phyloP scores from a whole-genome alignment of 1,140 invertebrate genomes.

The Ruditapes philippinarum region DNA sequence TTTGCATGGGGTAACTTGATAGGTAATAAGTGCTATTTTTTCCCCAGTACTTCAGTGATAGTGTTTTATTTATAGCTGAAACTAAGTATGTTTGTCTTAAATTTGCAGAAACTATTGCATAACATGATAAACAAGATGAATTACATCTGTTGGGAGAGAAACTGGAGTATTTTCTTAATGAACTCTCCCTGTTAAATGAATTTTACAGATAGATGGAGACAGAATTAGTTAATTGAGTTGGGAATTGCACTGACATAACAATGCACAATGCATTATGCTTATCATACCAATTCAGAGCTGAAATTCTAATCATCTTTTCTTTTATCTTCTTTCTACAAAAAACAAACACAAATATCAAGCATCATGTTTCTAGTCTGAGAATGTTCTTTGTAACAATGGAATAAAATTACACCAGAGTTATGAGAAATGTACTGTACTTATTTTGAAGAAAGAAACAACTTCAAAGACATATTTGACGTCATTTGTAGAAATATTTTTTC shows the following conservation, averaged over 20 bases:
- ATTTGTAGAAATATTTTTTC: too few relatives aligned
- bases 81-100: background rate
- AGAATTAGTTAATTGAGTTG: background rate
- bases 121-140: background rate
- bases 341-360: too few relatives aligned
- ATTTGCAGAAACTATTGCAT: background rate
- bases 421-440: too few relatives aligned
- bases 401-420: too few relatives aligned
- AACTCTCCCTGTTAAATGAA: background rate
- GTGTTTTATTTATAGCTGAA: background rate
- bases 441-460: too few relatives aligned
- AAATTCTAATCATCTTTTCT: background rate
- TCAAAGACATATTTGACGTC: too few relatives aligned
- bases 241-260: conserved; percentile 1
- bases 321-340: too few relatives aligned
- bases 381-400: too few relatives aligned
- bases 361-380: too few relatives aligned
- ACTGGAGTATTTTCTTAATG: background rate
- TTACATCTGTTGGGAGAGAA: background rate
- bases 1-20: too few relatives aligned
- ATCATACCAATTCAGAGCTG: too few relatives aligned
- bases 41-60: background rate
- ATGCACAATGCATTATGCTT: background rate
- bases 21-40: background rate
- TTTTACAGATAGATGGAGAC: background rate